These are phyloP conservation scores for Aphelocoma californica DNA, from an alignment of 2,797 vertebrate genomes.

Conservation along the genomic window DNA sequence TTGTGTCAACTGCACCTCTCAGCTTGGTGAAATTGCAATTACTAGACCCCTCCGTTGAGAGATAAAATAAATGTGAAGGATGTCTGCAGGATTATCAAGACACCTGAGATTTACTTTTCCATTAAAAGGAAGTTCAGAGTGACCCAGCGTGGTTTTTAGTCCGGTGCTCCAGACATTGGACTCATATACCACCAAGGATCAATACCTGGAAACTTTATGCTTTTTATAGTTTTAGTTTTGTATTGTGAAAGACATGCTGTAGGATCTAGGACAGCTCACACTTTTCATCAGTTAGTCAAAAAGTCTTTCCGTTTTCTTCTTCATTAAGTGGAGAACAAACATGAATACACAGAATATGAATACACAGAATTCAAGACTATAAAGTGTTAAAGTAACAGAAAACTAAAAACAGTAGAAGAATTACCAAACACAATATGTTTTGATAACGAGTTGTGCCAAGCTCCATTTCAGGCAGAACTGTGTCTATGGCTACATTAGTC, in stretches of 20 bases:
- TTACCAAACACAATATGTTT: neutral
- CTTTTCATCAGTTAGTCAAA: neutral
- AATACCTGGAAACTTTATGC: neutral
- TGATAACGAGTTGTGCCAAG: neutral
- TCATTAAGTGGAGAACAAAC: neutral
- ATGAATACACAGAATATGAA: neutral
- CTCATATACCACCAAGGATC: neutral
- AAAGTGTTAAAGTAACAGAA: neutral
- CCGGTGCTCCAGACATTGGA: neutral
- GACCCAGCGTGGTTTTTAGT: rapidly evolving
- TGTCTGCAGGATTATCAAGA: neutral
- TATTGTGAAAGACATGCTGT: neutral
- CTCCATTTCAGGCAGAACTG: neutral
- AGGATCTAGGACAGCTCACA: neutral
- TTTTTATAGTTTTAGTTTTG: neutral
- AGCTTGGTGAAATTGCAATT: neutral
- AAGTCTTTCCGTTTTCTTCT: neutral
- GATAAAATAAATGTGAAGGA: neutral
- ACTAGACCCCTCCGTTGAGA: neutral
- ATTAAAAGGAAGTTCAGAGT: neutral
- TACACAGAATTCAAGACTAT: neutral
- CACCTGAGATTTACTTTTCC: neutral
- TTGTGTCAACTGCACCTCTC: neutral
- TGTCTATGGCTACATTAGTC: neutral
- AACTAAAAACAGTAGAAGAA: neutral